These are phyloP conservation scores for Pocillopora damicornis DNA, from an alignment of 64 coral and sea anemone genomes.

Conservation along the genomic window DNA sequence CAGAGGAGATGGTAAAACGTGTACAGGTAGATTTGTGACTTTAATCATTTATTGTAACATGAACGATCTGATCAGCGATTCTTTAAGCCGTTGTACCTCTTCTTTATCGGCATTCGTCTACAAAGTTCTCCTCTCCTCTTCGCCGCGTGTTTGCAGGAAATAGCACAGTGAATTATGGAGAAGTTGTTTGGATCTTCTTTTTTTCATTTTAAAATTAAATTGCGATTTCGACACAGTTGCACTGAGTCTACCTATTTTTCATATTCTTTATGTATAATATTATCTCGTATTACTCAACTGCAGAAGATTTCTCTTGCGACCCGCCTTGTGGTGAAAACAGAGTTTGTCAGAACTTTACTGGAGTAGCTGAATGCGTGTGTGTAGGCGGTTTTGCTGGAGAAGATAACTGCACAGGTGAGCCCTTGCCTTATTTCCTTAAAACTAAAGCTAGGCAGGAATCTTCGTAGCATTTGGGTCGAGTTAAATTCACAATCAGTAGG, in stretches of 20 bases:
- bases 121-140: too few relatives aligned
- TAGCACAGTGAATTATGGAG: too few relatives aligned
- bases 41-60: too few relatives aligned
- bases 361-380: slow-evolving; percentile 49
- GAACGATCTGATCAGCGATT: too few relatives aligned
- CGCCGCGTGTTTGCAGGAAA: too few relatives aligned
- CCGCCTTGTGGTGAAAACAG: slow-evolving; percentile 42
- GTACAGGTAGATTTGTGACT: background rate
- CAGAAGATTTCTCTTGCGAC: slow-evolving; percentile 23
- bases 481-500: background rate
- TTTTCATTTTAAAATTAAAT: too few relatives aligned
- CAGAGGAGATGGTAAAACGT: slow-evolving; percentile 14
- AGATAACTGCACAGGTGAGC: slow-evolving; percentile 41
- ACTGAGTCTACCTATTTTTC: too few relatives aligned
- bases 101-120: too few relatives aligned
- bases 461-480: background rate
- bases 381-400: slow-evolving; percentile 20
- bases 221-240: too few relatives aligned
- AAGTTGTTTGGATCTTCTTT: too few relatives aligned
- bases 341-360: slow-evolving; percentile 37
- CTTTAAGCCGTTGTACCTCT: too few relatives aligned
- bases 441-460: background rate
- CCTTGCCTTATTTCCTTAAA: background rate
- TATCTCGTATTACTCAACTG: background rate
- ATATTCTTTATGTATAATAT: too few relatives aligned